These are phyloP conservation scores for Macroramphosus scolopax DNA, from an alignment of 2,797 vertebrate species.

Conservation along the genomic window DNA sequence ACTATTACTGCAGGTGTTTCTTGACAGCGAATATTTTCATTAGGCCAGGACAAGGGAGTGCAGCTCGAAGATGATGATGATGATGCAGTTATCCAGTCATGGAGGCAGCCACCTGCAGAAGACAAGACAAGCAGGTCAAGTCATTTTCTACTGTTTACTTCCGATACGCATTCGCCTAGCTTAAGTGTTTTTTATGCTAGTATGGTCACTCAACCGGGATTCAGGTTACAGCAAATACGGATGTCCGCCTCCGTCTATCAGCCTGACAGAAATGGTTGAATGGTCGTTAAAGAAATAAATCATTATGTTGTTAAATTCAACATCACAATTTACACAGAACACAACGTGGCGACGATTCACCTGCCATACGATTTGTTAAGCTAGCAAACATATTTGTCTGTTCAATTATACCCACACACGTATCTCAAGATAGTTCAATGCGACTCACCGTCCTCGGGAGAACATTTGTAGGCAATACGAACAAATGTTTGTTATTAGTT, in stretches of 20 bases:
- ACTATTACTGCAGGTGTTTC: not conserved
- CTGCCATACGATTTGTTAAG: slow-evolving; percentile 2
- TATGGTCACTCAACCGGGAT: not conserved
- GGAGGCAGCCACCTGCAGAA: slow-evolving; percentile 32
- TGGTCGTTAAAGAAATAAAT: too few species aligned
- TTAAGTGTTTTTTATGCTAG: not conserved
- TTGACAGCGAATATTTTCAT: not conserved
- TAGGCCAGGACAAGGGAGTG: slow-evolving; percentile 10
- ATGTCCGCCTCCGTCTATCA: too few species aligned
- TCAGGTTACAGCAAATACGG: not conserved
- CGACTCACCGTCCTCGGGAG: slow-evolving; percentile 23
- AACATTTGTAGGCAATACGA: not conserved
- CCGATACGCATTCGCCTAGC: too few species aligned
- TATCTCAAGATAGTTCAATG: not conserved
- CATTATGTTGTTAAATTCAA: too few species aligned
- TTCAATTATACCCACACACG: not conserved
- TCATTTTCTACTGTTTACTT: not conserved
- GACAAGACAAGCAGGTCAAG: not conserved
- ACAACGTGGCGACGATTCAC: too few species aligned
- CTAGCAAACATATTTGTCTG: slow-evolving; percentile 20
- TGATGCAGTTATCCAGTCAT: slow-evolving; percentile 33
- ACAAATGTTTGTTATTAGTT: too few species aligned
- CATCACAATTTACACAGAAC: too few species aligned
- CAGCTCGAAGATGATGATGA: slow-evolving; percentile 39
- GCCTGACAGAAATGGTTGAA: too few species aligned